Evolutionary conservation across 2,888 invertebrate species (phyloP).

Genomic region (Lithophane leautieri): DNA sequence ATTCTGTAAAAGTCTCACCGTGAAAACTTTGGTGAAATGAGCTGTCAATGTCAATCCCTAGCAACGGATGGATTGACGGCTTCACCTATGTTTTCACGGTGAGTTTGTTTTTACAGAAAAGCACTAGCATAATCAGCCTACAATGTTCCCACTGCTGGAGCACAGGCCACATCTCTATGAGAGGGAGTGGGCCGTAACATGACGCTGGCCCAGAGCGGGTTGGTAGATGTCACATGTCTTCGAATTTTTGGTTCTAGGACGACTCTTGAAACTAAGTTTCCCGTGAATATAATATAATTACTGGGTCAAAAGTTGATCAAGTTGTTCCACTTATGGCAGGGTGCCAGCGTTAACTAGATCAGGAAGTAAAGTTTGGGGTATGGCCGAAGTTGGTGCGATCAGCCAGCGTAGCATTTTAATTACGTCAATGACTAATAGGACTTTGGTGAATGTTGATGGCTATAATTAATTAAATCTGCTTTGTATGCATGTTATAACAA

Average conservation of each 20-base stretch:
- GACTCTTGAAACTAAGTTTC: conserved; percentile 21
- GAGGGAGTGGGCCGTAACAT: too few species aligned
- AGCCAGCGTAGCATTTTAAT: background rate
- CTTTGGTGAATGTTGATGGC: too few species aligned
- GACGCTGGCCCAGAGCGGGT: too few species aligned
- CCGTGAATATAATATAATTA: conserved; percentile 57
- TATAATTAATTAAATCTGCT: background rate
- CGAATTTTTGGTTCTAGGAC: too few species aligned
- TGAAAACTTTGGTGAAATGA: background rate
- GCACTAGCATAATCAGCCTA: too few species aligned
- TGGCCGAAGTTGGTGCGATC: background rate
- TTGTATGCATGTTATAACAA: background rate
- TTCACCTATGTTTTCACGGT: too few species aligned
- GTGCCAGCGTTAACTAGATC: conserved; percentile 36
- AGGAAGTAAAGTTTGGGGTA: conserved; percentile 21
- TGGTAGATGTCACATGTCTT: too few species aligned
- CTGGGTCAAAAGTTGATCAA: conserved; percentile 45
- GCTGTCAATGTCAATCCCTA: too few species aligned
- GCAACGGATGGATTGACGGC: too few species aligned
- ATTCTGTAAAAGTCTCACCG: background rate
- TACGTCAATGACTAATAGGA: background rate
- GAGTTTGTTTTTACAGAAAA: too few species aligned
- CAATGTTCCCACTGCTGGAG: too few species aligned
- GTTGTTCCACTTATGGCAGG: conserved; percentile 40
- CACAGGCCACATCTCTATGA: too few species aligned